phyloP scores from a whole-genome alignment of 2,113 vertebrate genomes.

The Danionella cerebrum region DNA sequence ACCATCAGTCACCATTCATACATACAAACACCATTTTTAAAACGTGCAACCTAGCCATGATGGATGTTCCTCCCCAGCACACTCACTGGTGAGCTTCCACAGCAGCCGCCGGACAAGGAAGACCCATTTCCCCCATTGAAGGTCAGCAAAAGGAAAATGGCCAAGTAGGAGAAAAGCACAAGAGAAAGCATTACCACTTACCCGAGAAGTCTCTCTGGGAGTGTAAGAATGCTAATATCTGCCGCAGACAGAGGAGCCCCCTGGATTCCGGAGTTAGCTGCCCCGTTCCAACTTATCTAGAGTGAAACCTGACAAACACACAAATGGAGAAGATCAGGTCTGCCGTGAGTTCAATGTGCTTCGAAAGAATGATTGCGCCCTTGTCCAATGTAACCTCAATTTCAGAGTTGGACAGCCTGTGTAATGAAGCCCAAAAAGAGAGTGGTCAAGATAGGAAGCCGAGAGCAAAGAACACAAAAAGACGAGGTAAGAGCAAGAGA shows the following conservation, averaged over 20 bases:
- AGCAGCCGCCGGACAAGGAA: conserved; percentile 49
- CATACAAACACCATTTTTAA: conserved; percentile 28
- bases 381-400: conserved; percentile 26
- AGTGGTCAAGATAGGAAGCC: conserved; percentile 1
- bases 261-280: conserved; percentile 51
- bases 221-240: conserved; percentile 63
- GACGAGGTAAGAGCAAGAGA: neutral
- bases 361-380: conserved; percentile 12
- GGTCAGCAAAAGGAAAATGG: conserved; percentile 62
- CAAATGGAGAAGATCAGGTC: neutral
- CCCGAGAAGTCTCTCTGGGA: conserved; percentile 50
- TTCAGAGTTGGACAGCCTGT: conserved; percentile 21
- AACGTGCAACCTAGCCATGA: conserved; percentile 8
- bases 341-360: neutral
- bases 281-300: conserved; percentile 12
- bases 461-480: neutral
- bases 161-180: conserved; percentile 47
- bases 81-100: conserved; percentile 57
- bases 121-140: conserved; percentile 55
- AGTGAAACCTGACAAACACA: conserved; percentile 27
- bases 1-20: conserved; percentile 38
- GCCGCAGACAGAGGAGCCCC: conserved; percentile 50
- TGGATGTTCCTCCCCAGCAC: conserved; percentile 23
- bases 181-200: conserved; percentile 56
- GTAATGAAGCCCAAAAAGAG: conserved; percentile 23